phyloP scores from a whole-genome alignment of 2,888 invertebrate species.

The Caenorhabditis sp. region DNA sequence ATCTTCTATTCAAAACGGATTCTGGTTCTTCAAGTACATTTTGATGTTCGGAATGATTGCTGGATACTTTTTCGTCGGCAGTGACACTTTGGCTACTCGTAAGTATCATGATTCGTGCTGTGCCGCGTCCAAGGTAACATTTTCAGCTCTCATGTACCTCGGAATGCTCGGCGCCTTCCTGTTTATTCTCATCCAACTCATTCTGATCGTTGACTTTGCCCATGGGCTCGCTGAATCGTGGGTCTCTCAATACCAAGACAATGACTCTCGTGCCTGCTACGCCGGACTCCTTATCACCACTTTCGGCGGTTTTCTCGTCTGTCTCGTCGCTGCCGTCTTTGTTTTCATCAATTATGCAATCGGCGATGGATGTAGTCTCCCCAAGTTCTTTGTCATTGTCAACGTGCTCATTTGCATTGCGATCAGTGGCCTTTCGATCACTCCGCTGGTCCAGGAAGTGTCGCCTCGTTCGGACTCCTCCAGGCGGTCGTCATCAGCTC shows the following conservation, averaged over 20 bases:
- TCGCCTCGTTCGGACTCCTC: slow-evolving; percentile 86
- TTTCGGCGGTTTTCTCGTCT: slow-evolving; percentile 86
- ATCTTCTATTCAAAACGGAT: slow-evolving; percentile 97
- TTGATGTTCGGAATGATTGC: slow-evolving; percentile 91
- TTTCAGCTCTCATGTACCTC: slow-evolving; percentile 92
- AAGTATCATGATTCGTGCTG: no score
- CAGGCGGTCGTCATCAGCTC: slow-evolving; percentile 90
- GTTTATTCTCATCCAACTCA: slow-evolving; percentile 95
- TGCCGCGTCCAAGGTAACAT: background rate
- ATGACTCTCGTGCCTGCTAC: slow-evolving; percentile 89
- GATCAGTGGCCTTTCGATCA: slow-evolving; percentile 89
- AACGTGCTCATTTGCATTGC: slow-evolving; percentile 91
- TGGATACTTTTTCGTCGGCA: slow-evolving; percentile 97
- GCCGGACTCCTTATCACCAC: slow-evolving; percentile 88
- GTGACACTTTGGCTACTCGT: slow-evolving; percentile 82
- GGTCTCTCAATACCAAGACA: slow-evolving; percentile 92
- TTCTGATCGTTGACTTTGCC: slow-evolving; percentile 96
- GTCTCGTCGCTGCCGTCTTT: slow-evolving; percentile 88
- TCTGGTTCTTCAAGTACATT: slow-evolving; percentile 87
- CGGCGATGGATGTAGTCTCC: slow-evolving; percentile 85
- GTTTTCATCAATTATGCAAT: slow-evolving; percentile 90
- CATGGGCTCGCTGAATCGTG: slow-evolving; percentile 96
- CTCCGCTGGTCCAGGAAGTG: slow-evolving; percentile 91
- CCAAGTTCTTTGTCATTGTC: slow-evolving; percentile 97
- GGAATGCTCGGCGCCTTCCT: slow-evolving; percentile 96